Evolutionary conservation across 2,797 vertebrate species (phyloP).

Genomic region (Bovichtus variegatus): DNA sequence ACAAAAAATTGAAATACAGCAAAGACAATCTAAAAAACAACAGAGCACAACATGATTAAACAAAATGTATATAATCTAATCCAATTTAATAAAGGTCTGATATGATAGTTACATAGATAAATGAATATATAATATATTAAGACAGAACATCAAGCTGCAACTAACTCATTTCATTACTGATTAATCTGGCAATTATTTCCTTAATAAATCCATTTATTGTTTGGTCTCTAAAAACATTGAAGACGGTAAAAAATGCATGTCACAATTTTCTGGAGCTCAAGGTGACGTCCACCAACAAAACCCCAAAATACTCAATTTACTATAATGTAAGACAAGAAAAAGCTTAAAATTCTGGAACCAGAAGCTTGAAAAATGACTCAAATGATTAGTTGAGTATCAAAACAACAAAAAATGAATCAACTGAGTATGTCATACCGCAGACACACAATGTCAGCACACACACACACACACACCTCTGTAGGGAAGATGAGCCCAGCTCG

Average conservation of each 20-base stretch:
- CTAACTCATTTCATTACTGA: not conserved
- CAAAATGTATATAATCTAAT: not conserved
- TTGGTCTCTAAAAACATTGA: not conserved
- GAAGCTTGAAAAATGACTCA: not conserved
- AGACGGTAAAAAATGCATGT: not conserved
- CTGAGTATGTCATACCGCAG: not conserved
- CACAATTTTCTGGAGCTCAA: not conserved
- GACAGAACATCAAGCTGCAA: not conserved
- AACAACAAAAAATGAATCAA: too few relatives aligned
- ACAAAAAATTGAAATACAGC: not conserved
- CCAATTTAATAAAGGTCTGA: not conserved
- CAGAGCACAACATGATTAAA: not conserved
- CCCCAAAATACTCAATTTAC: not conserved
- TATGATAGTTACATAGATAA: not conserved
- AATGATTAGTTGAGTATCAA: too few relatives aligned
- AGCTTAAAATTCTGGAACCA: not conserved
- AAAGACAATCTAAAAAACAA: not conserved
- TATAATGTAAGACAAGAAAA: not conserved
- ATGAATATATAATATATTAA: too few relatives aligned
- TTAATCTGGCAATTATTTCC: not conserved
- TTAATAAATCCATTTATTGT: not conserved
- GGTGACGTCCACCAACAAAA: not conserved
- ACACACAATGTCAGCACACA: slow-evolving; percentile 70
- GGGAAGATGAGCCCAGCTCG: slow-evolving; percentile 96
- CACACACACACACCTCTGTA: slow-evolving; percentile 93